These are phyloP conservation scores for Agelastica alni DNA, from an alignment of 2,888 invertebrate genomes.

Conservation along the genomic window DNA sequence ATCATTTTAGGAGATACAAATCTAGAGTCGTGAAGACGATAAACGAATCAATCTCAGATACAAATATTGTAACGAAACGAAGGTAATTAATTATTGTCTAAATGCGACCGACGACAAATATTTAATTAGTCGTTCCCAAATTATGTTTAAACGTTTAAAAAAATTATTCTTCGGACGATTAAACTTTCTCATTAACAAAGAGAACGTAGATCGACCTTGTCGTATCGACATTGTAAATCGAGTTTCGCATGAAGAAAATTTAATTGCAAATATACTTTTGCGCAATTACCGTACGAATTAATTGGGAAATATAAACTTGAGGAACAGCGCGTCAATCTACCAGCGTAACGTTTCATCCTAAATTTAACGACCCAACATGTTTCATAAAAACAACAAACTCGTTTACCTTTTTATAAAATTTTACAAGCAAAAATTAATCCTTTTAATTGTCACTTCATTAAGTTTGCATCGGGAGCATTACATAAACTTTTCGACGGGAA, in stretches of 20 bases:
- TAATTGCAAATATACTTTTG: neutral
- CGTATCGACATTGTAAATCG: constrained; percentile 49
- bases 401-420: neutral
- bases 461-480: constrained; percentile 5
- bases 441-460: constrained; percentile 12
- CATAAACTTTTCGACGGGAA: constrained; percentile 18
- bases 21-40: no score
- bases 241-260: constrained; percentile 47
- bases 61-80: no score
- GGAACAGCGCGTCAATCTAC: neutral
- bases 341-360: no score
- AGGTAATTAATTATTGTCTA: no score
- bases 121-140: no score
- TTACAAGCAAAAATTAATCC: constrained; percentile 10
- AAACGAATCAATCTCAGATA: no score
- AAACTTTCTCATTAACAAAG: constrained; percentile 44
- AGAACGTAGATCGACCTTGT: constrained; percentile 52
- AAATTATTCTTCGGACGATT: constrained; percentile 36
- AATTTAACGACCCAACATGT: no score
- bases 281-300: neutral
- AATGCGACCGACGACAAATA: no score
- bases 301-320: neutral
- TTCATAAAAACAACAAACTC: no score
- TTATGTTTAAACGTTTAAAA: no score
- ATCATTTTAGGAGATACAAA: no score